Conservation (phyloP, 2,888 invertebrate species). For the Elegia similella region DNA sequence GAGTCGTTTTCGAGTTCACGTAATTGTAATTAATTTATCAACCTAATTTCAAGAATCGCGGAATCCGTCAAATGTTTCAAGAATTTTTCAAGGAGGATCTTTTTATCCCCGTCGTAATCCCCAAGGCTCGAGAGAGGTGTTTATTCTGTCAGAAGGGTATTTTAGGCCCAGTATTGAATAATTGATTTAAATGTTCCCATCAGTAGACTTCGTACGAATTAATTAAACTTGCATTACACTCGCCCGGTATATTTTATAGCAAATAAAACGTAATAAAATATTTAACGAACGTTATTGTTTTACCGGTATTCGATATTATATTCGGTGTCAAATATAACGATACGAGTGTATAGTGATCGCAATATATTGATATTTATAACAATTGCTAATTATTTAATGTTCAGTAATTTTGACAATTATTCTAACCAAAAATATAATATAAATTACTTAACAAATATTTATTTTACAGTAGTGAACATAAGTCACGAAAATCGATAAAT, state of each 20-base stretch:
- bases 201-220: slow-evolving; percentile 45
- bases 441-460: too few species aligned
- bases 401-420: too few species aligned
- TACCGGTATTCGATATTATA: too few species aligned
- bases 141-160: slow-evolving; percentile 17
- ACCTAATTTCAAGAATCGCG: neutral
- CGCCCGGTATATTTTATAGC: slow-evolving; percentile 13
- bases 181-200: slow-evolving; percentile 21
- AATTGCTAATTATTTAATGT: too few species aligned
- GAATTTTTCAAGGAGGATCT: slow-evolving; percentile 14
- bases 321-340: too few species aligned
- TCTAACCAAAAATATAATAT: too few species aligned
- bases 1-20: neutral
- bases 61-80: neutral
- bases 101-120: slow-evolving; percentile 13
- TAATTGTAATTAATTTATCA: slow-evolving; percentile 11
- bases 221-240: slow-evolving; percentile 53
- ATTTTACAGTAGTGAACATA: too few species aligned
- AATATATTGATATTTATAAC: too few species aligned
- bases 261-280: slow-evolving; percentile 17
- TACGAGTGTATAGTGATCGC: too few species aligned
- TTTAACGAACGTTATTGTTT: slow-evolving; percentile 20
- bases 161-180: slow-evolving; percentile 16
- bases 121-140: slow-evolving; percentile 11
- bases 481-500: too few species aligned